Percentiles rank a stretch among this genome's conserved stretches.
Evolutionary conservation across 2,888 invertebrate species (phyloP).

Genomic region (Lysandra bellargus): DNA sequence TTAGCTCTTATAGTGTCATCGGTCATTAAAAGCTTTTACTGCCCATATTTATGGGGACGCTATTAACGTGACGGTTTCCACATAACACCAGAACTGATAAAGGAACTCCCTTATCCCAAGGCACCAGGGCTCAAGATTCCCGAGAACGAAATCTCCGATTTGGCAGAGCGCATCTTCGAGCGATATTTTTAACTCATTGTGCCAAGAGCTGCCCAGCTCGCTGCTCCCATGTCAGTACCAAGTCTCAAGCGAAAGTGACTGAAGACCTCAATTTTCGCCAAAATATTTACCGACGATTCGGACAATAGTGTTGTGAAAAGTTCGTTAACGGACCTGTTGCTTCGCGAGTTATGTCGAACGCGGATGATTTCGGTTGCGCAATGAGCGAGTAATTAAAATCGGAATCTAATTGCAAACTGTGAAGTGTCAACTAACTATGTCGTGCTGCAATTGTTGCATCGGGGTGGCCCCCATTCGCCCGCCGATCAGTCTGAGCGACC

Average conservation of each 20-base stretch:
- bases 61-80: constrained; percentile 31
- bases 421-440: constrained; percentile 66
- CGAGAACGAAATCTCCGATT: constrained; percentile 65
- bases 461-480: constrained; percentile 85
- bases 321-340: constrained; percentile 13
- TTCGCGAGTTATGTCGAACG: constrained; percentile 41
- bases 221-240: constrained; percentile 69
- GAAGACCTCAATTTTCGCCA: constrained; percentile 44
- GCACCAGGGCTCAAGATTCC: constrained; percentile 74
- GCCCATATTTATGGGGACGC: constrained; percentile 26
- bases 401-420: constrained; percentile 54
- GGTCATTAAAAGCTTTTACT: constrained; percentile 27
- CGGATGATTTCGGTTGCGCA: constrained; percentile 56
- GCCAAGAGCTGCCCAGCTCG: constrained; percentile 69
- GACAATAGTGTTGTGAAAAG: constrained; percentile 35
- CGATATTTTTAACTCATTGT: constrained; percentile 80
- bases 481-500: constrained; percentile 87
- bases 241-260: constrained; percentile 71
- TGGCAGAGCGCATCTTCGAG: constrained; percentile 79
- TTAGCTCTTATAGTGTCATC: constrained; percentile 8
- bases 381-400: constrained; percentile 50
- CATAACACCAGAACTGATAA: constrained; percentile 33
- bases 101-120: constrained; percentile 49
- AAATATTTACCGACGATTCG: constrained; percentile 20
- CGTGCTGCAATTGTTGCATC: constrained; percentile 84